Conservation (phyloP, 2,797 vertebrate species). For the Discoglossus pictus region DNA sequence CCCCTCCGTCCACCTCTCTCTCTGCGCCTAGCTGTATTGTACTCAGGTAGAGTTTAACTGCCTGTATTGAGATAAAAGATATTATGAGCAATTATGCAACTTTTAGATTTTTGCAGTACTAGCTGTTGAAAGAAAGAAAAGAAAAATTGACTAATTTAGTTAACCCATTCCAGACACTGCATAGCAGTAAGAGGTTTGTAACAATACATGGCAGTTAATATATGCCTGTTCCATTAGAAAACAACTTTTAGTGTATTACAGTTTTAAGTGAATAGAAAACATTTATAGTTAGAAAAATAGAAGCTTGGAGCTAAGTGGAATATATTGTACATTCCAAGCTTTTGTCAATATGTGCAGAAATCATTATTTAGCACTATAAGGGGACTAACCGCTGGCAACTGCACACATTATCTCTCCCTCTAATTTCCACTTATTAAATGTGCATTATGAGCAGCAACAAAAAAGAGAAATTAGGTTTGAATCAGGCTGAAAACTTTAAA, state of each 20-base stretch:
- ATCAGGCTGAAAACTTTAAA: slow-evolving; percentile 17
- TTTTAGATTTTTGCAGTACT: not conserved
- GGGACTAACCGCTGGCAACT: slow-evolving; percentile 23
- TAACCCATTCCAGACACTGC: too few species aligned
- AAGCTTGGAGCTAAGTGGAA: slow-evolving; percentile 32
- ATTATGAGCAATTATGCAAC: not conserved
- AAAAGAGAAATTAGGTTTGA: slow-evolving; percentile 8
- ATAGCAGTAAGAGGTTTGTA: slow-evolving; percentile 11
- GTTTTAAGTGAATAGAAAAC: slow-evolving; percentile 47
- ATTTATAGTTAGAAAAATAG: slow-evolving; percentile 46
- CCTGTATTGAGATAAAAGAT: not conserved
- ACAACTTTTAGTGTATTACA: slow-evolving; percentile 42
- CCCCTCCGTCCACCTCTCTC: slow-evolving; percentile 25
- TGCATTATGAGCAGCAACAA: slow-evolving; percentile 26
- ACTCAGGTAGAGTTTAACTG: too few species aligned
- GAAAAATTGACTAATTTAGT: too few species aligned
- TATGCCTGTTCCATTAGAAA: slow-evolving; percentile 43
- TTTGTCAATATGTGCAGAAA: slow-evolving; percentile 42
- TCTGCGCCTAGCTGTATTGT: not conserved
- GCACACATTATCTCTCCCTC: slow-evolving; percentile 29
- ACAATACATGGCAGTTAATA: slow-evolving; percentile 30
- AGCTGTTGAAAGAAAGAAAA: not conserved
- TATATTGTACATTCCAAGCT: slow-evolving; percentile 33
- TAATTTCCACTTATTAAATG: slow-evolving; percentile 42
- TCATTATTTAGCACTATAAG: slow-evolving; percentile 41